phyloP scores from a whole-genome alignment of 2,888 invertebrate genomes.

The Gari tellinella region DNA sequence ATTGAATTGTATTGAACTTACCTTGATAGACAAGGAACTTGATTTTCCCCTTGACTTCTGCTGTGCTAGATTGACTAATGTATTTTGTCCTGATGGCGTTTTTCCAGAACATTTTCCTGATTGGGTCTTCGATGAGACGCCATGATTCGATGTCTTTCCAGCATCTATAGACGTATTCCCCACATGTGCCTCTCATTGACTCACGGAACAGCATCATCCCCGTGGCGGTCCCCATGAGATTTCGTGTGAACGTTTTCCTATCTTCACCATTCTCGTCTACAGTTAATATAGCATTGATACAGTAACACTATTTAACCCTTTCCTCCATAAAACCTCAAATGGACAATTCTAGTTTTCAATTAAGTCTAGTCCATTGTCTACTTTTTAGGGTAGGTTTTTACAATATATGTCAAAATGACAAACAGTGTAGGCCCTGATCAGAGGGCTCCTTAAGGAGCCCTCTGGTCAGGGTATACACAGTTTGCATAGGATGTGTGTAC shows the following conservation, averaged over 20 bases:
- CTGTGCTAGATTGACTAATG: conserved; percentile 46
- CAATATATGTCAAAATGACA: no score
- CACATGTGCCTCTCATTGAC: conserved; percentile 61
- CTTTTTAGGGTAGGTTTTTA: no score
- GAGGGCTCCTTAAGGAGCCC: no score
- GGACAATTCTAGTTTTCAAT: no score
- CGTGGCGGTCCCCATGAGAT: conserved; percentile 62
- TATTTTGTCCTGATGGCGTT: conserved; percentile 63
- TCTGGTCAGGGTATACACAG: no score
- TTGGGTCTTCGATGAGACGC: conserved; percentile 43
- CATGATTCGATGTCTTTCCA: conserved; percentile 68
- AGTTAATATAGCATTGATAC: no score
- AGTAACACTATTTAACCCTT: no score
- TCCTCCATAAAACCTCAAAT: no score
- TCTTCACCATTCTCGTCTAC: conserved; percentile 39
- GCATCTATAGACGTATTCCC: conserved; percentile 64
- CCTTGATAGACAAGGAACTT: conserved; percentile 59
- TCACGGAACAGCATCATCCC: conserved; percentile 71
- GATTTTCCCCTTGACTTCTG: conserved; percentile 38
- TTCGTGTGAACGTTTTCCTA: conserved; percentile 44
- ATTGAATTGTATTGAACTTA: conserved; percentile 14
- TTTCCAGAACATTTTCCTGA: conserved; percentile 52
- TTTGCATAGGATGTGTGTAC: no score
- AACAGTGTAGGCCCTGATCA: no score
- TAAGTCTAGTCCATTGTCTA: no score